Conservation (phyloP, 1,140 invertebrate genomes). For the Chrysomallon squamiferum region DNA sequence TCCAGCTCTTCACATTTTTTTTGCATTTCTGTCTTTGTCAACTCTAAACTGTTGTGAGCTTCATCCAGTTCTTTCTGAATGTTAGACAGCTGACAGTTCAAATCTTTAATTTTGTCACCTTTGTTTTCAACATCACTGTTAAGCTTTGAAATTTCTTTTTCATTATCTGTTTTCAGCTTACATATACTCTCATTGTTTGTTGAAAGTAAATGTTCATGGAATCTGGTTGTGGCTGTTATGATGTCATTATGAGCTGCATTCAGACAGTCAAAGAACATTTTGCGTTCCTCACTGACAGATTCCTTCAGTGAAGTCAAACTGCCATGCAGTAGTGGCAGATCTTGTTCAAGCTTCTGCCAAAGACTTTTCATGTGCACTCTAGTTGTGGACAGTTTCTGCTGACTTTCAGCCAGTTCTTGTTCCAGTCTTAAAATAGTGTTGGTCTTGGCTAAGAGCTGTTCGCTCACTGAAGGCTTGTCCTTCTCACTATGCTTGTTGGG, state of each 20-base stretch:
- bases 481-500: conserved; percentile 26
- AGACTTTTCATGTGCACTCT: conserved; percentile 26
- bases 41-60: background rate
- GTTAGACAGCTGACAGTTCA: background rate
- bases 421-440: conserved; percentile 17
- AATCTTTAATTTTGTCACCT: background rate
- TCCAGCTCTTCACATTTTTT: conserved; percentile 11
- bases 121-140: conserved; percentile 8
- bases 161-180: conserved; percentile 2
- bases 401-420: conserved; percentile 19
- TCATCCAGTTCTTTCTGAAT: conserved; percentile 5
- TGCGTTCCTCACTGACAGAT: background rate
- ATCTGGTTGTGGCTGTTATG: conserved; percentile 8
- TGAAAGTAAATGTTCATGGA: conserved; percentile 20
- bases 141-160: conserved; percentile 22
- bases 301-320: conserved; percentile 7
- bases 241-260: conserved; percentile 10
- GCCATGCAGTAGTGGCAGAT: conserved; percentile 14
- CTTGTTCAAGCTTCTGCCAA: conserved; percentile 18
- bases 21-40: background rate
- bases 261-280: conserved; percentile 9
- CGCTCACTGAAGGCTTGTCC: conserved; percentile 12
- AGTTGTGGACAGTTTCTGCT: conserved; percentile 17
- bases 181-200: conserved; percentile 4
- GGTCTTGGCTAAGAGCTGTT: conserved; percentile 25